These are phyloP conservation scores for Emberiza fucata DNA, from an alignment of 2,113 vertebrate species.

Conservation along the genomic window DNA sequence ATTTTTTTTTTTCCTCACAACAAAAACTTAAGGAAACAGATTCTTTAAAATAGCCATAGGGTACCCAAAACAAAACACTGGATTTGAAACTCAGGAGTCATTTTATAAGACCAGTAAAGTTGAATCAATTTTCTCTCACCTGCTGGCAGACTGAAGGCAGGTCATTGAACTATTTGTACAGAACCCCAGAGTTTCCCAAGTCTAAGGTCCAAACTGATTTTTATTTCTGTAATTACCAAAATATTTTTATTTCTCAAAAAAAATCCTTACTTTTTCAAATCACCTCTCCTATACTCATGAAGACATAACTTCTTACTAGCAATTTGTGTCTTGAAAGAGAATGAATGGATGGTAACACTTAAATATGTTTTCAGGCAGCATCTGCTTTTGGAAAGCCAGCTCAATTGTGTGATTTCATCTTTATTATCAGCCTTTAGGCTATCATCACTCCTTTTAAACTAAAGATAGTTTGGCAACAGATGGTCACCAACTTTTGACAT, in stretches of 20 bases:
- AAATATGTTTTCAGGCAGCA: neutral
- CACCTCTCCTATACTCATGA: neutral
- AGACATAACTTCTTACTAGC: neutral
- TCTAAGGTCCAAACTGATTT: neutral
- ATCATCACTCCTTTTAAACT: neutral
- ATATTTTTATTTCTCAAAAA: neutral
- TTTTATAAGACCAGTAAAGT: neutral
- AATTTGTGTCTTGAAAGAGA: neutral
- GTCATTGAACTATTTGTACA: rapidly evolving
- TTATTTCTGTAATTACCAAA: neutral
- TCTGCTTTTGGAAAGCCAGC: neutral
- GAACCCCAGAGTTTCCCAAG: neutral
- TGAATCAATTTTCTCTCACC: neutral
- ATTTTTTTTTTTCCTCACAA: neutral
- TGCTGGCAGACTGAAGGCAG: neutral
- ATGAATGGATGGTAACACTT: neutral
- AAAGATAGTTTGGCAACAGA: neutral
- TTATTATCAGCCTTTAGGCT: neutral
- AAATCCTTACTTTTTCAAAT: neutral
- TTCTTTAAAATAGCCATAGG: neutral
- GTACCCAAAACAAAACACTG: neutral
- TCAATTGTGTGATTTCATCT: neutral
- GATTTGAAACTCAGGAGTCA: neutral
- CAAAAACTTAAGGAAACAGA: neutral
- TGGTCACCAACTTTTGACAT: neutral